A percentile compares a stretch with the other conserved stretches of the same genome.
Evolutionary conservation across 2,113 vertebrate genomes (phyloP).

Genomic region (Boleophthalmus pectinirostris): DNA sequence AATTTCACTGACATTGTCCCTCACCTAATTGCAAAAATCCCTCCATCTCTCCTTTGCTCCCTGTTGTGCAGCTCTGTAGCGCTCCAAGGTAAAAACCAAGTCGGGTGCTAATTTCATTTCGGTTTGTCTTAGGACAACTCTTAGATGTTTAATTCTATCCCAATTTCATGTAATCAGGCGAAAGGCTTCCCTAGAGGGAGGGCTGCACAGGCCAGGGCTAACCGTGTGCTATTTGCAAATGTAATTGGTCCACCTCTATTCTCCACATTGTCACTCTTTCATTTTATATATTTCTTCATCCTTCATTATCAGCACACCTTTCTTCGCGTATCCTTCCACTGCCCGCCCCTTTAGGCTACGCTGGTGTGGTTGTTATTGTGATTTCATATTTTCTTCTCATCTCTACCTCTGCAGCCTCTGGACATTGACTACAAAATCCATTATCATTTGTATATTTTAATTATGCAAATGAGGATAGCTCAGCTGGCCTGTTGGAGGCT

Average conservation of each 20-base stretch:
- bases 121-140: conserved; percentile 91
- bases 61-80: conserved; percentile 63
- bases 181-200: conserved; percentile 94
- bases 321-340: conserved; percentile 38
- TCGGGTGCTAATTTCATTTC: conserved; percentile 91
- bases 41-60: conserved; percentile 53
- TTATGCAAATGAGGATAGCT: conserved; percentile 99
- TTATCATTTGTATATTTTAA: conserved; percentile 99
- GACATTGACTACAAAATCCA: conserved; percentile 99
- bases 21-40: conserved; percentile 79
- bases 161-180: conserved; percentile 97
- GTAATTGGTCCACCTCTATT: conserved; percentile 91
- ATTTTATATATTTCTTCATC: conserved; percentile 40
- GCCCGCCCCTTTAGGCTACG: conserved; percentile 89
- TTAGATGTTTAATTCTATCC: conserved; percentile 99
- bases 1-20: conserved; percentile 77
- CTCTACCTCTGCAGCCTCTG: conserved; percentile 98
- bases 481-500: conserved; percentile 94
- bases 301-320: conserved; percentile 63
- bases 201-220: conserved; percentile 84
- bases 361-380: conserved; percentile 91
- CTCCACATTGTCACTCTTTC: conserved; percentile 45
- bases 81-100: conserved; percentile 82
- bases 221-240: conserved; percentile 89
- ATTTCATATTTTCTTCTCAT: conserved; percentile 93